Conservation (phyloP, 2,113 vertebrate species). For the Corvus moneduloides region DNA sequence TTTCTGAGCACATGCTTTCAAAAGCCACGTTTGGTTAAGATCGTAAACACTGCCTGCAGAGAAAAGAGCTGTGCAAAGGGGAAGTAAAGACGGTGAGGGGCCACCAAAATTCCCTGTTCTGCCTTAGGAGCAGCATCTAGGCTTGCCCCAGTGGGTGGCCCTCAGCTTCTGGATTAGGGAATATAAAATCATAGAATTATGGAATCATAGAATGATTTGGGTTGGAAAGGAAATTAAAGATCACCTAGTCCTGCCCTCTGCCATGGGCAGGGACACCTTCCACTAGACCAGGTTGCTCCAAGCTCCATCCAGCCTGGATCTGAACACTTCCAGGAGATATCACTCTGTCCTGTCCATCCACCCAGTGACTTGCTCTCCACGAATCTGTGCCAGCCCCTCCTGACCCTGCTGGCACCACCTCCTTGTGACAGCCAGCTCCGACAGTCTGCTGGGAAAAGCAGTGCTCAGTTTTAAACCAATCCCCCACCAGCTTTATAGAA, state of each 20-base stretch:
- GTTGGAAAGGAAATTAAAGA: not conserved
- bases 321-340: not conserved
- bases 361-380: fast-evolving
- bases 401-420: not conserved
- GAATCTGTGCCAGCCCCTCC: not conserved
- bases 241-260: not conserved
- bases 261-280: not conserved
- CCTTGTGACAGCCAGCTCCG: not conserved
- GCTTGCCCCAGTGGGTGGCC: not conserved
- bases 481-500: not conserved
- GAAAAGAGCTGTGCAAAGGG: not conserved
- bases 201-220: not conserved
- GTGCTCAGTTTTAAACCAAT: not conserved
- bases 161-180: not conserved
- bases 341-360: not conserved
- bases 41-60: not conserved
- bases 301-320: not conserved
- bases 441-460: not conserved
- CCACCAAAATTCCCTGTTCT: not conserved
- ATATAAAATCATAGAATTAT: not conserved
- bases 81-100: not conserved
- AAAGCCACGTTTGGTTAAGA: not conserved
- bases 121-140: not conserved
- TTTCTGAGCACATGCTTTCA: fast-evolving
- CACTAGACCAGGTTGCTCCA: not conserved